These are phyloP conservation scores for Lepus americanus DNA, from an alignment of 2,113 vertebrate genomes.

Conservation along the genomic window DNA sequence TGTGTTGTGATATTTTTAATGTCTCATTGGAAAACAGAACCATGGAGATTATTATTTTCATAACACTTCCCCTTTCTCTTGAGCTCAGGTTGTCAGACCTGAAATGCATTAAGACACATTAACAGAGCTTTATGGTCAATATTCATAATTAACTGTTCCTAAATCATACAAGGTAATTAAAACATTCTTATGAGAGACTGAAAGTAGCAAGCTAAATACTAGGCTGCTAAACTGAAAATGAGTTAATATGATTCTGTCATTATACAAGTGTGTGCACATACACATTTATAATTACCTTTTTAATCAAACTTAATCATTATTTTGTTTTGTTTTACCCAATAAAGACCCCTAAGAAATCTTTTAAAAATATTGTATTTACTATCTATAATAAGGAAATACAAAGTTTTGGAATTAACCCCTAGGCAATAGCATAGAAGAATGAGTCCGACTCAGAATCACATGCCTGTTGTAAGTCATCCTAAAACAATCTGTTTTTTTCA, in stretches of 20 bases:
- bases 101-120: not conserved
- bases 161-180: not conserved
- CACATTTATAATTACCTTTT: not conserved
- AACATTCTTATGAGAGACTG: not conserved
- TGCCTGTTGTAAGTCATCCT: not conserved
- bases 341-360: not conserved
- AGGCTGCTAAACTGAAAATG: not conserved
- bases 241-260: not conserved
- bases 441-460: not conserved
- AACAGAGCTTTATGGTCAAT: not conserved
- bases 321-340: not conserved
- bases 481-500: not conserved
- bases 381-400: not conserved
- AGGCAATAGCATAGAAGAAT: not conserved
- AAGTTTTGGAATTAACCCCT: not conserved
- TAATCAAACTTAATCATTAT: not conserved
- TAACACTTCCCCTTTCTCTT: not conserved
- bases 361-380: not conserved
- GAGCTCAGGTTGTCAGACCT: not conserved
- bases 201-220: not conserved
- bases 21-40: not conserved
- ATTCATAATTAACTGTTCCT: not conserved
- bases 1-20: not conserved
- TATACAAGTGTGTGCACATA: not conserved
- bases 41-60: not conserved